Conservation (phyloP, 2,888 invertebrate species). For the Microplitis manilae region DNA sequence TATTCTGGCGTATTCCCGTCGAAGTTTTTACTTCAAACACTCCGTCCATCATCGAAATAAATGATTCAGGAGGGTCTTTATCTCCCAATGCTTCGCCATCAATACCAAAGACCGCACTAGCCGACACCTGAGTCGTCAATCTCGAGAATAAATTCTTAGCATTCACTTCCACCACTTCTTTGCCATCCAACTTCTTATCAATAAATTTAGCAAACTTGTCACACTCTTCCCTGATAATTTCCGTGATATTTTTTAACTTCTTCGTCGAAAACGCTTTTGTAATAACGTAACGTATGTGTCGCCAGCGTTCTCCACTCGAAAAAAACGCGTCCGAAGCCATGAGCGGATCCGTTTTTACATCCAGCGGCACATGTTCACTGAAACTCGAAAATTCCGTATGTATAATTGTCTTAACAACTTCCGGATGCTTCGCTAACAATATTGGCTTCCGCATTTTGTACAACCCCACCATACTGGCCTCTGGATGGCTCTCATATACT, state of each 20-base stretch:
- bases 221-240: conserved; percentile 23
- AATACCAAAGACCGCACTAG: conserved; percentile 35
- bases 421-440: conserved; percentile 35
- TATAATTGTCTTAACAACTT: conserved; percentile 42
- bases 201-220: conserved; percentile 35
- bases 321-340: conserved; percentile 34
- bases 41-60: conserved; percentile 44
- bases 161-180: conserved; percentile 55
- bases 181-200: not conserved
- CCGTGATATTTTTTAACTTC: conserved; percentile 31
- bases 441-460: conserved; percentile 32
- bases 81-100: conserved; percentile 34
- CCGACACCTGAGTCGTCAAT: conserved; percentile 38
- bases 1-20: conserved; percentile 20
- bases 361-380: not conserved
- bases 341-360: conserved; percentile 32
- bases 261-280: conserved; percentile 27
- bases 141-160: conserved; percentile 38
- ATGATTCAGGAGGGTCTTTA: conserved; percentile 23
- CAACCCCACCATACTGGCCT: conserved; percentile 42
- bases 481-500: not conserved
- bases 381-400: conserved; percentile 32
- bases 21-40: conserved; percentile 24
- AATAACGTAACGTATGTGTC: conserved; percentile 18
- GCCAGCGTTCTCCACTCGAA: conserved; percentile 39